A percentile compares a stretch with the other conserved stretches of the same genome.
Conservation (phyloP, 2,888 invertebrate species). For the Stegana nigrithorax region DNA sequence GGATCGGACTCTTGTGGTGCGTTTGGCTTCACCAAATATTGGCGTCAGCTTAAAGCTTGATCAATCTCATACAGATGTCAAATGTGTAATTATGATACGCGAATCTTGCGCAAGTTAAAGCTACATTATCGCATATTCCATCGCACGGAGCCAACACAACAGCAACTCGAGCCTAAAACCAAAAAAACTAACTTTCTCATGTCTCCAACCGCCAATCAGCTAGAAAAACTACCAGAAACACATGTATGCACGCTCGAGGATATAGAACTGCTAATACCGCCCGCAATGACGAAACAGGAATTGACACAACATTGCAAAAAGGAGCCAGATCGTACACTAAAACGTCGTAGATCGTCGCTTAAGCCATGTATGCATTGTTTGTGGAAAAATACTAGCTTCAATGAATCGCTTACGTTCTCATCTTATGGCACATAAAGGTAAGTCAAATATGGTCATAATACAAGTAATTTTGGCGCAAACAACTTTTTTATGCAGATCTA, state of each 20-base stretch:
- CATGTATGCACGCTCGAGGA: constrained; percentile 33
- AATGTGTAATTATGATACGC: constrained; percentile 47
- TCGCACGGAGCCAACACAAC: constrained; percentile 7
- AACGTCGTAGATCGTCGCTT: no score
- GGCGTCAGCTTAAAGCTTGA: no score
- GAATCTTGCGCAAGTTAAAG: constrained; percentile 40
- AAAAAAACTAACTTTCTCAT: no score
- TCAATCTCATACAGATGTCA: constrained; percentile 49
- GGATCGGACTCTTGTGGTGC: no score
- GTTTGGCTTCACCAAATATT: no score
- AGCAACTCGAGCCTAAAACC: neutral
- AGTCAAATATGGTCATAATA: no score
- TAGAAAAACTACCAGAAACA: no score
- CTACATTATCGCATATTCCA: constrained; percentile 52
- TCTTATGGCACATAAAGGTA: constrained; percentile 44
- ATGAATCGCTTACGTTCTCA: constrained; percentile 40
- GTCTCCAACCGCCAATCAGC: no score
- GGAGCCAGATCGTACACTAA: no score
- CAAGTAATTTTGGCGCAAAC: no score
- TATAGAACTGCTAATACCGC: constrained; percentile 49
- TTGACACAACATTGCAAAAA: no score
- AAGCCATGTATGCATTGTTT: neutral
- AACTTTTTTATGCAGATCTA: no score
- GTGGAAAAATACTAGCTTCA: constrained; percentile 29
- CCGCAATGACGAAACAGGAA: constrained; percentile 47